Percentiles rank a stretch among this genome's conserved stretches.
phyloP scores from a whole-genome alignment of 2,888 invertebrate species.

The Allygus modestus region DNA sequence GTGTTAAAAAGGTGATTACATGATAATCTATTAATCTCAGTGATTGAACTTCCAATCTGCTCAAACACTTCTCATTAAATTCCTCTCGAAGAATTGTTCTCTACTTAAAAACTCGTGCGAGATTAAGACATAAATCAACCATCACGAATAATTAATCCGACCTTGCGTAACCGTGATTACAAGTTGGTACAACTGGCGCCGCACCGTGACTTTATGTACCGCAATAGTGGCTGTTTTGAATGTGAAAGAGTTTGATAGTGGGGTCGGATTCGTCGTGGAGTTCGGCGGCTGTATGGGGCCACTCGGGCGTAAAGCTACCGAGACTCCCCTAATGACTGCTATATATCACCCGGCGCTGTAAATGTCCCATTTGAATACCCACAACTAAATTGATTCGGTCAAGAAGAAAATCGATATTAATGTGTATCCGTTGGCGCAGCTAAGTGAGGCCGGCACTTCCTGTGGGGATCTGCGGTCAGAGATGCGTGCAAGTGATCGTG shows the following conservation, averaged over 20 bases:
- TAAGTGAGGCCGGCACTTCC: conserved; percentile 24
- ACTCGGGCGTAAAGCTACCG: conserved; percentile 35
- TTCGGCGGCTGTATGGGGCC: conserved; percentile 23
- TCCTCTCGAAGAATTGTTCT: no score
- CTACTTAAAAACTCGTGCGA: no score
- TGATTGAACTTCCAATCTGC: no score
- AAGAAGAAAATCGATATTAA: conserved; percentile 60
- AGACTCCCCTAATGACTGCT: conserved; percentile 52
- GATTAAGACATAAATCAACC: no score
- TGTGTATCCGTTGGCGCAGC: conserved; percentile 52
- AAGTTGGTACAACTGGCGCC: background rate
- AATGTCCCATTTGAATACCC: conserved; percentile 59
- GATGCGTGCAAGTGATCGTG: no score
- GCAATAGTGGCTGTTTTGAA: conserved; percentile 37
- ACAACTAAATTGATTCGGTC: conserved; percentile 59
- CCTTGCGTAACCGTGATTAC: no score
- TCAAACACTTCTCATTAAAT: no score
- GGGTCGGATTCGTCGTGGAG: conserved; percentile 34
- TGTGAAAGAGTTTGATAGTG: conserved; percentile 50
- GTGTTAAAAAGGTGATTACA: no score
- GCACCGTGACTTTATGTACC: background rate
- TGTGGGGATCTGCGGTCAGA: background rate
- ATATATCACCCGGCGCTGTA: conserved; percentile 55
- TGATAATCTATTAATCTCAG: no score
- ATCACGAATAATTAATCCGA: no score